Percentiles rank a stretch among this genome's conserved stretches.
phyloP scores from a whole-genome alignment of 2,888 invertebrate genomes.

The Thelaira solivaga region DNA sequence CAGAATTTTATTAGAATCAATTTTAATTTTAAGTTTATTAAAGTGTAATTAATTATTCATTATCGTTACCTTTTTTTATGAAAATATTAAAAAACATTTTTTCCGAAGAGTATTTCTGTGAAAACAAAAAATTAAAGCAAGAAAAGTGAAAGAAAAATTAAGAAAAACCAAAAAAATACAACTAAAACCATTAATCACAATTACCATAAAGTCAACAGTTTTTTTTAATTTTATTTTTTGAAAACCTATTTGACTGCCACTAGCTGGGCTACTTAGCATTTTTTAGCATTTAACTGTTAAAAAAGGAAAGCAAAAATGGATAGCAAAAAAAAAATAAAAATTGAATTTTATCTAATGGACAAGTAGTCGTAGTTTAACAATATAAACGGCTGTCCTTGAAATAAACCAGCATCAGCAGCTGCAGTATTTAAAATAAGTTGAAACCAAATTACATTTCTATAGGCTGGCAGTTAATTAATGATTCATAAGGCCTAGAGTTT shows the following conservation, averaged over 20 bases:
- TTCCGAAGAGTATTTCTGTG: no score
- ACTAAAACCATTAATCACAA: conserved; percentile 48
- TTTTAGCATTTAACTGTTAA: conserved; percentile 13
- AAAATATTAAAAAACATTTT: no score
- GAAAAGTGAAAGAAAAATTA: not conserved
- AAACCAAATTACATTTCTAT: not conserved
- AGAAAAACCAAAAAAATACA: not conserved
- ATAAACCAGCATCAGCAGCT: not conserved
- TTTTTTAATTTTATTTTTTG: not conserved
- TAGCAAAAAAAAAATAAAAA: not conserved
- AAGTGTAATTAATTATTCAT: no score
- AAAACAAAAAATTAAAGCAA: no score
- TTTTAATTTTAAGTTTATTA: no score
- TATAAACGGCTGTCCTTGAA: conserved; percentile 44
- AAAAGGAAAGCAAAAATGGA: not conserved
- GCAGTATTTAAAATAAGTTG: not conserved
- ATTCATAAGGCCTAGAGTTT: conserved; percentile 3
- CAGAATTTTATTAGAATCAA: no score
- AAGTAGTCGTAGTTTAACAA: conserved; percentile 29
- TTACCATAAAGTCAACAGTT: conserved; percentile 50
- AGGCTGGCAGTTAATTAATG: conserved; percentile 43
- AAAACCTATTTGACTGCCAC: conserved; percentile 20
- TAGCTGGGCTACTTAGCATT: conserved; percentile 11
- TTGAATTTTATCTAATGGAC: conserved; percentile 20
- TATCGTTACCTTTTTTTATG: no score